Evolutionary conservation across 2,113 vertebrate species (phyloP).

Genomic region (Hystrix cristata): DNA sequence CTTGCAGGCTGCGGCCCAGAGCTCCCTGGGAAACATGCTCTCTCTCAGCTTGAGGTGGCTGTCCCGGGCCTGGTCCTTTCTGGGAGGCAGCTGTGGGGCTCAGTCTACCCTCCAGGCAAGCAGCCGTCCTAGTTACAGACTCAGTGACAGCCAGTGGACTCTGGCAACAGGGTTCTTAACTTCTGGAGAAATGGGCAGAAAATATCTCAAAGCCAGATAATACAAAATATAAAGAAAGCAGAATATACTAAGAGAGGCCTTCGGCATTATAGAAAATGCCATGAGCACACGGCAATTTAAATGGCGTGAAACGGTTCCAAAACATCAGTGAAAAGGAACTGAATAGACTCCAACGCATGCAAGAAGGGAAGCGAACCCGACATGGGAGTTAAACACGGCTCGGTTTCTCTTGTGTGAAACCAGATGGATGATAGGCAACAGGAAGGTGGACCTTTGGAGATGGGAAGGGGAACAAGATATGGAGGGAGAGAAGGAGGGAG

Average conservation of each 20-base stretch:
- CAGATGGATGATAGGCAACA: neutral
- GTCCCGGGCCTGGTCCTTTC: neutral
- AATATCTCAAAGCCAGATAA: neutral
- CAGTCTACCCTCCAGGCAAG: fast-evolving
- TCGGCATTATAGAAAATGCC: neutral
- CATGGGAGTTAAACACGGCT: neutral
- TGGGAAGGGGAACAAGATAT: neutral
- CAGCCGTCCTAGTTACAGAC: neutral
- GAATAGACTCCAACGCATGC: neutral
- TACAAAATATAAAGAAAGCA: neutral
- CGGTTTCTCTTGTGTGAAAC: neutral
- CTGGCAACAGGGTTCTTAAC: neutral
- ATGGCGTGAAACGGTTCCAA: neutral
- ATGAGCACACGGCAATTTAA: neutral
- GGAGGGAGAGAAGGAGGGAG: no score
- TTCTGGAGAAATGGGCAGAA: neutral
- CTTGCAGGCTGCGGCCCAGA: neutral
- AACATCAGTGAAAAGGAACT: neutral
- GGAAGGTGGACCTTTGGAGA: neutral
- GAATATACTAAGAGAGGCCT: fast-evolving
- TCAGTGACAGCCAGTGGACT: neutral
- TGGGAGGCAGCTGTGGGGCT: neutral
- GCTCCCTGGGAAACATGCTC: neutral
- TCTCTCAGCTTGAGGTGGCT: neutral
- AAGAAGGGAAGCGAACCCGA: neutral